Evolutionary conservation across 30 jellyfish, hydroid and myxozoan species (phyloP).

Genomic region (Rhopilema esculentum): DNA sequence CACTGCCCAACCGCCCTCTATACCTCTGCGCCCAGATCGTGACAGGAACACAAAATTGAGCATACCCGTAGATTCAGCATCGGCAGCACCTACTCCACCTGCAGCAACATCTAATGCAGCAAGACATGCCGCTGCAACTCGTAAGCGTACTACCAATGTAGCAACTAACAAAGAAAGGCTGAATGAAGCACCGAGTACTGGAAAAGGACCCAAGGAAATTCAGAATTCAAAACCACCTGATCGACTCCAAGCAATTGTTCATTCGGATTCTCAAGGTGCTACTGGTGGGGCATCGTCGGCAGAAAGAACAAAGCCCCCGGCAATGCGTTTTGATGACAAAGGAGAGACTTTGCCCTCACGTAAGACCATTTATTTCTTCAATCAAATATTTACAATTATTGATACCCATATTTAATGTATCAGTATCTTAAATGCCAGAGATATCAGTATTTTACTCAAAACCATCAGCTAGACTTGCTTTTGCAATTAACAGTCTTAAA

Average conservation of each 20-base stretch:
- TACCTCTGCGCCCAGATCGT: conserved; percentile 59
- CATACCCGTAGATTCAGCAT: neutral
- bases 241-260: conserved; percentile 3
- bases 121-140: neutral
- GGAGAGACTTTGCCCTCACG: conserved; percentile 64
- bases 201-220: neutral
- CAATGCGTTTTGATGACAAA: conserved; percentile 8
- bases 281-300: conserved; percentile 12
- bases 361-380: conserved; percentile 13
- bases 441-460: too few species aligned
- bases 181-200: neutral
- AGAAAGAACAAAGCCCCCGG: conserved; percentile 8
- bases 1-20: conserved; percentile 38
- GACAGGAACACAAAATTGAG: neutral
- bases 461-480: too few species aligned
- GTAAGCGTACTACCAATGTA: neutral
- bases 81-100: neutral
- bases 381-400: neutral
- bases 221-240: neutral
- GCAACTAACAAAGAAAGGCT: neutral
- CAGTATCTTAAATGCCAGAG: too few species aligned
- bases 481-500: too few species aligned
- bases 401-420: neutral
- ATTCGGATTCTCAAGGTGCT: conserved; percentile 36
- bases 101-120: neutral